These are phyloP conservation scores for Clarias laeviceps DNA, from an alignment of 2,797 vertebrate species.

Conservation along the genomic window DNA sequence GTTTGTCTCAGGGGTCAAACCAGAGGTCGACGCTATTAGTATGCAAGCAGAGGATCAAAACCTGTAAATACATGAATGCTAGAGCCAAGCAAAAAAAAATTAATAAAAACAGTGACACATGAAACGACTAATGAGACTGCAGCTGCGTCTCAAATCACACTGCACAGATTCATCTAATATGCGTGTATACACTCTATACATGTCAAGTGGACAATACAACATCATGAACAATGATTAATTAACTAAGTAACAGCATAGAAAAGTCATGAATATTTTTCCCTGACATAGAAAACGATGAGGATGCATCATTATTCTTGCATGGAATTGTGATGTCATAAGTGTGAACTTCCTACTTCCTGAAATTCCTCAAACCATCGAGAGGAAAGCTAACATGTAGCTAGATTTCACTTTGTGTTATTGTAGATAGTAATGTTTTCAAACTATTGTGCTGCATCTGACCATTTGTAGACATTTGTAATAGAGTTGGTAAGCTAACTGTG, in stretches of 20 bases:
- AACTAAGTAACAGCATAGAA: not conserved
- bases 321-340: not conserved
- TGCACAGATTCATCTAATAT: not conserved
- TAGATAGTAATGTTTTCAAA: not conserved
- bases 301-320: not conserved
- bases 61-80: not conserved
- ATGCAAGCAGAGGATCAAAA: not conserved
- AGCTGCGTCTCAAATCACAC: not conserved
- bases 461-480: too few species aligned
- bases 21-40: not conserved
- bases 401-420: not conserved
- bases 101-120: too few species aligned
- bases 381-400: not conserved
- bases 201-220: not conserved
- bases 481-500: too few species aligned
- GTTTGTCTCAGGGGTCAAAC: not conserved
- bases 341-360: not conserved
- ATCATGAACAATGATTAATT: not conserved
- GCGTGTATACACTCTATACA: not conserved
- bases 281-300: not conserved
- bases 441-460: not conserved
- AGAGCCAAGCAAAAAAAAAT: not conserved
- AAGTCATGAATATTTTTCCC: not conserved
- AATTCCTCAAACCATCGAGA: not conserved
- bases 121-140: not conserved